Base-by-base conservation (phyloP, 2,797 vertebrate genomes). In the Anabas testudineus region DNA sequence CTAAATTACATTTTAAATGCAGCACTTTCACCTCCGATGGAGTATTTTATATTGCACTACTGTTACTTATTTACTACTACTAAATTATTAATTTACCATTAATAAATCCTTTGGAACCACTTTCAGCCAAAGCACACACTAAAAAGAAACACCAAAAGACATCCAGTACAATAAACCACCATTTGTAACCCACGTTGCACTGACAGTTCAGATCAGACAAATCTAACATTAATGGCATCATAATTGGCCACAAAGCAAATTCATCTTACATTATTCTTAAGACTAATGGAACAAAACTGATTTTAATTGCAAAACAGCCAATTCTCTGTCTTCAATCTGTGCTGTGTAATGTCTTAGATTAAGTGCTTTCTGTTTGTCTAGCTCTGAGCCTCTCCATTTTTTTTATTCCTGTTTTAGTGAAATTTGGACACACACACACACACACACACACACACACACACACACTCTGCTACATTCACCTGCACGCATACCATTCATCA, bases 401-500 rank as follows among this genome's bases (percentile, higher is more conserved):
- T 84, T 87, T 71, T 74, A 72, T 74, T 80, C 67, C 74, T 54
- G 15, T 67, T 73, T 81, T 57, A 73, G 51, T 60, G 70, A 71
- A 78, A 80, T 81, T 49, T 71, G 46, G 55, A 77, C 67, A 59
- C 76, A 72, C 63, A 61, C 58, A 55, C 56, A 45, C 26, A 56
- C 14, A 61, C 73, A 68, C 18, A 13, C 22, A 45, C 46, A 51
- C 16, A 28, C 66, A 70, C 51, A 60, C 58, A 58, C 9, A 47
- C 30, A 56, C 30, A 32, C n/a, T n/a, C n/a, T n/a, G n/a, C n/a
- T n/a, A n/a, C n/a, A n/a, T n/a, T n/a, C 74, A 72, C 37, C 45
- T 54, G 64, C 60, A 72, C 22, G 2, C 80, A 69, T 73, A 96
- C 95, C 96, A 97, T 98, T 97, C 93, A 97, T 98, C 97, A 97